phyloP scores from a whole-genome alignment of 2,797 vertebrate genomes.

The Triplophysa yarkandensis region DNA sequence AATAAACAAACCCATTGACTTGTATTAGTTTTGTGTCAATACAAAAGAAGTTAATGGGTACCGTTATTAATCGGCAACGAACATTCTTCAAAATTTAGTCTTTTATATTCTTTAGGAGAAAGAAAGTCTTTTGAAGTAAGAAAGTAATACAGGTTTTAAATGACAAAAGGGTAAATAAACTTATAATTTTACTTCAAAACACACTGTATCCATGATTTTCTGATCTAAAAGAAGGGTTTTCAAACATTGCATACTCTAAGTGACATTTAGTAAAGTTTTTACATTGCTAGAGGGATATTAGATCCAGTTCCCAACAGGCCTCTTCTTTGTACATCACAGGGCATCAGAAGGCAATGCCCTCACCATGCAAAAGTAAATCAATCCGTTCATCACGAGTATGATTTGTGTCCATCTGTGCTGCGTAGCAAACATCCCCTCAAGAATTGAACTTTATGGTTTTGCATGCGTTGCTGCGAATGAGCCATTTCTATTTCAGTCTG shows the following conservation, averaged over 20 bases:
- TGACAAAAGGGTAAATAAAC: no score
- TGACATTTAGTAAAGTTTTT: conserved; percentile 16
- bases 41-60: no score
- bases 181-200: no score
- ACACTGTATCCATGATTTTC: no score
- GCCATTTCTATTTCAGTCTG: conserved; percentile 57
- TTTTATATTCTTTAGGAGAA: no score
- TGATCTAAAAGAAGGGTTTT: not conserved
- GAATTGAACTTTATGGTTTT: conserved; percentile 27
- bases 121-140: no score
- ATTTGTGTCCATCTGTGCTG: conserved; percentile 26
- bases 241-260: not conserved
- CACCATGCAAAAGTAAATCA: conserved; percentile 30
- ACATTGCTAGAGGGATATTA: not conserved
- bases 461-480: conserved; percentile 30
- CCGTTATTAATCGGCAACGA: no score
- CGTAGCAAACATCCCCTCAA: conserved; percentile 35
- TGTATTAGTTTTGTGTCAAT: no score
- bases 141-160: no score
- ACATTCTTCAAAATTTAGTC: no score
- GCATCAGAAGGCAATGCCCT: conserved; percentile 13
- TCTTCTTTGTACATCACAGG: not conserved
- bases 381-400: conserved; percentile 19
- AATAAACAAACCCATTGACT: no score
- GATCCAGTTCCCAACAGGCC: not conserved